Conservation (phyloP, 2,797 vertebrate species). For the Aselliscus stoliczkanus region DNA sequence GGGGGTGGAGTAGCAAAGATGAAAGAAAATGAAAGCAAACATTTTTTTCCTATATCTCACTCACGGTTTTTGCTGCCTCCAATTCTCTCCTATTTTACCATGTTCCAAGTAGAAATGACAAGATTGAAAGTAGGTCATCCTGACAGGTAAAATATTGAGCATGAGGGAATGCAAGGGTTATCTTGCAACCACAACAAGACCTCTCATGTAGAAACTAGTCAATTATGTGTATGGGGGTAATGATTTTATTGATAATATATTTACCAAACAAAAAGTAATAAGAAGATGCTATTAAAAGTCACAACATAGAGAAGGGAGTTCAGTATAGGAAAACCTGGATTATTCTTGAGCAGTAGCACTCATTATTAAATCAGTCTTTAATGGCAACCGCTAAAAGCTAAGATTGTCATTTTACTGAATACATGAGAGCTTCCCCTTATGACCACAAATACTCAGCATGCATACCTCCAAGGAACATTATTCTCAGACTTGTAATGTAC, state of each 20-base stretch:
- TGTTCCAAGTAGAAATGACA: not conserved
- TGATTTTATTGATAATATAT: not conserved
- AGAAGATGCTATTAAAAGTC: not conserved
- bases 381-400: not conserved
- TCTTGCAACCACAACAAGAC: not conserved
- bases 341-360: not conserved
- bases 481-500: not conserved
- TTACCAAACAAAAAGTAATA: not conserved
- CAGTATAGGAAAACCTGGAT: not conserved
- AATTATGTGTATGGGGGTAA: not conserved
- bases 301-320: not conserved
- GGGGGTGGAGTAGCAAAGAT: not conserved
- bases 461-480: not conserved
- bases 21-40: not conserved
- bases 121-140: not conserved
- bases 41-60: not conserved
- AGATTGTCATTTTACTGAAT: accelerated
- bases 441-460: no score
- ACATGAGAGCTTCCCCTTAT: not conserved
- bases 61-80: not conserved
- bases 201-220: not conserved
- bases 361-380: not conserved
- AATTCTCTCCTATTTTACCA: not conserved
- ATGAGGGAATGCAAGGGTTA: not conserved
- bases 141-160: not conserved